Percentiles rank a stretch among this genome's conserved stretches.
phyloP scores from a whole-genome alignment of 1,140 invertebrate genomes.

The Ceratosolen fusciceps region DNA sequence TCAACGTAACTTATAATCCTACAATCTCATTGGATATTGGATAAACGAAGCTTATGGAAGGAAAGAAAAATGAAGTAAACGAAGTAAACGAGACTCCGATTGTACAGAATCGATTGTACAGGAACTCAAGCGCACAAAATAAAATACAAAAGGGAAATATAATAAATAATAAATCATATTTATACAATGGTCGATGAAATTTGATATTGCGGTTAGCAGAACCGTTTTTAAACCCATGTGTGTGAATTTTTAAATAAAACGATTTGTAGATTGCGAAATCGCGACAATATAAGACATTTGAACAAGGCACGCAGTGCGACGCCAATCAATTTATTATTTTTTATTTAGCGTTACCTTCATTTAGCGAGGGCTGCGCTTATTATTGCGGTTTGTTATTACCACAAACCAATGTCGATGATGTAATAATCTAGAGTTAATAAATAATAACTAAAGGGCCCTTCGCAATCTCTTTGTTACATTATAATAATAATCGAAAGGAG shows the following conservation, averaged over 20 bases:
- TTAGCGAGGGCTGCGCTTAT: too few species aligned
- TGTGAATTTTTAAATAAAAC: conserved; percentile 20
- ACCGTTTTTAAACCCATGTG: not conserved
- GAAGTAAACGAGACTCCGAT: conserved; percentile 25
- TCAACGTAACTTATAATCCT: conserved; percentile 4
- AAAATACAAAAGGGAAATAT: conserved; percentile 10
- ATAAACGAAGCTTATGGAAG: not conserved
- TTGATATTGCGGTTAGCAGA: conserved; percentile 31
- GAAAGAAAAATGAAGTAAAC: conserved; percentile 4
- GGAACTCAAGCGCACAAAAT: conserved; percentile 45
- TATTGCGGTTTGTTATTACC: too few species aligned
- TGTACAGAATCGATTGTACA: conserved; percentile 15
- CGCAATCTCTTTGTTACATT: conserved; percentile 34
- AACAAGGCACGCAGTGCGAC: conserved; percentile 28
- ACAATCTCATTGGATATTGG: not conserved
- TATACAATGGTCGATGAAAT: conserved; percentile 32
- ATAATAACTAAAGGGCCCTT: conserved; percentile 26
- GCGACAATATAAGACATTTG: not conserved
- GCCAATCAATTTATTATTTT: conserved; percentile 29
- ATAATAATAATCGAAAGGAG: not conserved
- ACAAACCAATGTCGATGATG: not conserved
- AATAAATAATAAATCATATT: conserved; percentile 29
- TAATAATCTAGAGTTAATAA: not conserved
- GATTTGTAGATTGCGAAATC: not conserved
- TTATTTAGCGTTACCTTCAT: too few species aligned